Evolutionary conservation across 1,140 invertebrate genomes (phyloP).

Genomic region (Drosophila nikananu): DNA sequence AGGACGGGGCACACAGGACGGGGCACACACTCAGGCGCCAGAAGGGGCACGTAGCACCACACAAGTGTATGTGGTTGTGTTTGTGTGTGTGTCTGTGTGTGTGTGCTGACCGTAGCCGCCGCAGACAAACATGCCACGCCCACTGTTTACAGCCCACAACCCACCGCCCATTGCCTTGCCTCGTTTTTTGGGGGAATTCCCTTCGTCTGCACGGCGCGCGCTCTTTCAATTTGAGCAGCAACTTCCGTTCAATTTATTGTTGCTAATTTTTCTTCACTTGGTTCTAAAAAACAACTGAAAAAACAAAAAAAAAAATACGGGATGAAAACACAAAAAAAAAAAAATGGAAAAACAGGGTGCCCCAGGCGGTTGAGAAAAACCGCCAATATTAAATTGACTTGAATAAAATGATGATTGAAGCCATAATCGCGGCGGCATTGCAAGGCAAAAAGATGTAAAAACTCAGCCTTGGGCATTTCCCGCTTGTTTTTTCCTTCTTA

Average conservation of each 20-base stretch:
- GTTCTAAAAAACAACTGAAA: conserved; percentile 12
- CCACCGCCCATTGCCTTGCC: neutral
- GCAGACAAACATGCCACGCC: conserved; percentile 68
- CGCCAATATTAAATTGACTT: conserved; percentile 28
- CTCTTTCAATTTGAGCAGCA: conserved; percentile 75
- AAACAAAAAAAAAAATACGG: neutral
- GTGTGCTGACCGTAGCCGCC: conserved; percentile 55
- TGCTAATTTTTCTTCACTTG: conserved; percentile 81
- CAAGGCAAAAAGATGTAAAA: conserved; percentile 9
- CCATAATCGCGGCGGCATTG: conserved; percentile 9
- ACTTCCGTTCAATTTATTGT: conserved; percentile 83
- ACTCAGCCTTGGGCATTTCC: neutral
- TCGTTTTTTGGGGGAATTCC: conserved; percentile 11
- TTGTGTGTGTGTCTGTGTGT: neutral
- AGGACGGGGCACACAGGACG: conserved; percentile 4
- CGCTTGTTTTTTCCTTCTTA: conserved; percentile 4
- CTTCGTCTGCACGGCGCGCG: neutral
- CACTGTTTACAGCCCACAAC: conserved; percentile 4
- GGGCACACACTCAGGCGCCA: neutral
- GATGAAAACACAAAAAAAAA: conserved; percentile 12
- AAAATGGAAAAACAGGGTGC: conserved; percentile 54
- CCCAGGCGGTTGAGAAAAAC: conserved; percentile 4
- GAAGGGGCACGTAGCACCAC: conserved; percentile 37
- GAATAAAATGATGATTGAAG: conserved; percentile 28
- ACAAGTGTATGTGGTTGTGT: neutral